Conservation (phyloP, 2,888 invertebrate species). For the Drosophila suboccidentalis region DNA sequence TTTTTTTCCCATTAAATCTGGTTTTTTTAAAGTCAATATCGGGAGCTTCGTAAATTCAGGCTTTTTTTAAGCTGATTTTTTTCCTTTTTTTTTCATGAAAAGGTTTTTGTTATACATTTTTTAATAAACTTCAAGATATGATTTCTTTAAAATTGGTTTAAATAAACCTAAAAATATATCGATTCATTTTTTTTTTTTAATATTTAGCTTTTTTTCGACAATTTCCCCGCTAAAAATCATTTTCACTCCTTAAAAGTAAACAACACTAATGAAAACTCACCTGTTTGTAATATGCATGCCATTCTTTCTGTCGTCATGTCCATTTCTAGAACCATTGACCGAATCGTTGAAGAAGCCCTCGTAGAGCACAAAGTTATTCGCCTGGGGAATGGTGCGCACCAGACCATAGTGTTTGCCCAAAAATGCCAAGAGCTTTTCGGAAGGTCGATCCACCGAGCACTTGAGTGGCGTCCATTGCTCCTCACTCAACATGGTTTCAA, state of each 20-base stretch:
- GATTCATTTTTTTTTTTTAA: background rate
- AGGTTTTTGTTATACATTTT: too few relatives aligned
- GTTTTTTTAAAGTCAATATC: background rate
- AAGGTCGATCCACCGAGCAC: slow-evolving; percentile 97
- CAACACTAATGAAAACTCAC: slow-evolving; percentile 64
- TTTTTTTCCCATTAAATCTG: background rate
- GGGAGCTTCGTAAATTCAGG: background rate
- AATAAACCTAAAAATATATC: too few relatives aligned
- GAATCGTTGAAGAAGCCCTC: slow-evolving; percentile 90
- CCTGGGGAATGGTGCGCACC: slow-evolving; percentile 90
- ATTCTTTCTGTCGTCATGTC: slow-evolving; percentile 63
- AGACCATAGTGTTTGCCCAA: slow-evolving; percentile 92
- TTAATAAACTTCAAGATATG: too few relatives aligned
- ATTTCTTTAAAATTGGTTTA: too few relatives aligned
- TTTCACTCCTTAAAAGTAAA: too few relatives aligned
- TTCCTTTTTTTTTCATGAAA: too few relatives aligned
- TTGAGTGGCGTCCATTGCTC: slow-evolving; percentile 89
- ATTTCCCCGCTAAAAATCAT: background rate
- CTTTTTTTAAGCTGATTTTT: background rate
- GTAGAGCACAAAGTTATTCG: slow-evolving; percentile 95
- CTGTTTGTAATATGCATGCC: slow-evolving; percentile 84
- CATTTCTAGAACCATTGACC: slow-evolving; percentile 50
- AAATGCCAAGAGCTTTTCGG: slow-evolving; percentile 94
- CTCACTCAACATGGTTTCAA: slow-evolving; percentile 94
- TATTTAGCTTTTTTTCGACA: background rate